phyloP scores from a whole-genome alignment of 2,888 invertebrate genomes.

The Lochmaea capreae region DNA sequence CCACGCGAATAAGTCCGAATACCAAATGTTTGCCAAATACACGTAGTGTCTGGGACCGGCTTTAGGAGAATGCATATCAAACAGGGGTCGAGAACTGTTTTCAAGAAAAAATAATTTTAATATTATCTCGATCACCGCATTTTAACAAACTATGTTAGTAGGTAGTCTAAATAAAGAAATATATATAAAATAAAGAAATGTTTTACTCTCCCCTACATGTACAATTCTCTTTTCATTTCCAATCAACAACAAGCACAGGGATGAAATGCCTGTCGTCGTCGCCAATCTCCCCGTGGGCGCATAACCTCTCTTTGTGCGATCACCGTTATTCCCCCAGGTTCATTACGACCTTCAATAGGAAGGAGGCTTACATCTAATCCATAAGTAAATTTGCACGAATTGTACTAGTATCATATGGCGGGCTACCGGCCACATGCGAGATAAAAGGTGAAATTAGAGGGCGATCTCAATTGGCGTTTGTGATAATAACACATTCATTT shows the following conservation, averaged over 20 bases:
- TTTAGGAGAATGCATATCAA: too few relatives aligned
- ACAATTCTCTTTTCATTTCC: slow-evolving; percentile 39
- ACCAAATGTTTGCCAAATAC: too few relatives aligned
- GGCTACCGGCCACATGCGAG: slow-evolving; percentile 27
- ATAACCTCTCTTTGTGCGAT: slow-evolving; percentile 47
- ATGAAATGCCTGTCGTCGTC: slow-evolving; percentile 19
- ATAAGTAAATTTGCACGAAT: slow-evolving; percentile 51
- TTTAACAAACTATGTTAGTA: too few relatives aligned
- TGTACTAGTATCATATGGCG: slow-evolving; percentile 45
- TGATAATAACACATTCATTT: neutral
- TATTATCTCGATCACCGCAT: too few relatives aligned
- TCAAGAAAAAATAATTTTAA: too few relatives aligned
- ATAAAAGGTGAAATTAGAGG: slow-evolving; percentile 27
- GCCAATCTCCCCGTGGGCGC: slow-evolving; percentile 38
- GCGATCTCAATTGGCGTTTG: slow-evolving; percentile 5
- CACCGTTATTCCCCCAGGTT: slow-evolving; percentile 50
- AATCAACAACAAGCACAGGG: slow-evolving; percentile 43
- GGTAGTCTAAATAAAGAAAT: too few relatives aligned
- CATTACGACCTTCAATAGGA: slow-evolving; percentile 46
- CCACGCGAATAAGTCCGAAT: too few relatives aligned
- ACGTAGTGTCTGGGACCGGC: too few relatives aligned
- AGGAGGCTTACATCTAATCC: slow-evolving; percentile 49
- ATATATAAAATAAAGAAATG: neutral
- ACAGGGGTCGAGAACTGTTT: too few relatives aligned
- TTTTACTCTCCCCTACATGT: slow-evolving; percentile 35